phyloP scores from a whole-genome alignment of 2,888 invertebrate species.

The Trilocha varians region DNA sequence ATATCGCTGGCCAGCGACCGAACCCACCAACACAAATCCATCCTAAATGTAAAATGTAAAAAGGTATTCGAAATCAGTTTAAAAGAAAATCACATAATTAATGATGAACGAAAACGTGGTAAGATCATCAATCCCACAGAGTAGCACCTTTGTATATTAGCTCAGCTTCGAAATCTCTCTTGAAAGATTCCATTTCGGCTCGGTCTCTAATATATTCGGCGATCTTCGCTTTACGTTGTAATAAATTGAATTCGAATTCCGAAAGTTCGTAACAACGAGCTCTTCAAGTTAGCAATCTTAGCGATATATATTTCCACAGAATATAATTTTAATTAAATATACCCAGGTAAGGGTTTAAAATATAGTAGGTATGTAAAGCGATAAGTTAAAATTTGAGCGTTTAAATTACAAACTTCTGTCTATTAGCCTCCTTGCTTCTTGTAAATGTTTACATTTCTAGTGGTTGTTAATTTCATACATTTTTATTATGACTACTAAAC shows the following conservation, averaged over 20 bases:
- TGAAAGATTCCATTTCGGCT: conserved; percentile 24
- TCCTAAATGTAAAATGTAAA: conserved; percentile 72
- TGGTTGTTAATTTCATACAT: no score
- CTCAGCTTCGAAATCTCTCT: conserved; percentile 13
- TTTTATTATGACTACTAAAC: no score
- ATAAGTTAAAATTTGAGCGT: no score
- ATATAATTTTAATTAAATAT: not conserved
- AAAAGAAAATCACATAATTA: no score
- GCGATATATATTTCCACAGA: not conserved
- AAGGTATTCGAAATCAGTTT: not conserved
- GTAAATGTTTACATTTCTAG: no score
- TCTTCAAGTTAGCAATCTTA: conserved; percentile 6
- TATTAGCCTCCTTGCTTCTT: no score
- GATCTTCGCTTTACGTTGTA: conserved; percentile 23
- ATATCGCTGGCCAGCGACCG: conserved; percentile 96
- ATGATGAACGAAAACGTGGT: not conserved
- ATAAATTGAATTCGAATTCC: conserved; percentile 31
- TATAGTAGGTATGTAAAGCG: no score
- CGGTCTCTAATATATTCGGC: conserved; percentile 15
- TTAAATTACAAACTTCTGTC: no score
- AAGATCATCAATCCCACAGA: not conserved
- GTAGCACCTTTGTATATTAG: not conserved
- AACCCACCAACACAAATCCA: conserved; percentile 98
- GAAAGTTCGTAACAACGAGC: not conserved
- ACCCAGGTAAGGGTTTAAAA: no score